phyloP scores from a whole-genome alignment of 35 echinoderm and acorn worm species.

The Lytechinus pictus region DNA sequence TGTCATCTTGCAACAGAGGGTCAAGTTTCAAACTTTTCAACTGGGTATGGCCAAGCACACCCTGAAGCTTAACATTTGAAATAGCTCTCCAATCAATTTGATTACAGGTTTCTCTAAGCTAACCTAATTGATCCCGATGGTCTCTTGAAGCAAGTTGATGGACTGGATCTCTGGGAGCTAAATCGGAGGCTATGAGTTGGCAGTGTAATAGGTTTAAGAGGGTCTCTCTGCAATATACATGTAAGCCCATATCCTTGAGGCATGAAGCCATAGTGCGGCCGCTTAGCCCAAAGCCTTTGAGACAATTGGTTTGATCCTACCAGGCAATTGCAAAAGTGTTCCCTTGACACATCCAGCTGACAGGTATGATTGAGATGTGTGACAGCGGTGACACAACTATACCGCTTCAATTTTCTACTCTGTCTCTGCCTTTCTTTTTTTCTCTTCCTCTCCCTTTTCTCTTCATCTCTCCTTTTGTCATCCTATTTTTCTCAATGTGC shows the following conservation, averaged over 20 bases:
- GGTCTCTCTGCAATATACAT: background rate
- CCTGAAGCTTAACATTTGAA: conserved; percentile 4
- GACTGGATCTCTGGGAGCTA: background rate
- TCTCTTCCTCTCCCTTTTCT: background rate
- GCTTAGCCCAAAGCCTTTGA: conserved; percentile 38
- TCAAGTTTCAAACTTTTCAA: conserved; percentile 10
- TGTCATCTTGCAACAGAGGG: background rate
- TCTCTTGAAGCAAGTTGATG: background rate
- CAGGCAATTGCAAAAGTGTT: conserved; percentile 44
- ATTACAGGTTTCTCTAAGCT: conserved; percentile 25
- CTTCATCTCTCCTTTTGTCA: background rate
- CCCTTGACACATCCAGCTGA: conserved; percentile 9
- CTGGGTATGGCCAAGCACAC: background rate
- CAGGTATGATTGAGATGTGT: conserved; percentile 39
- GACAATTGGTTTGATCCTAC: conserved; percentile 44
- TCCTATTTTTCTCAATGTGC: background rate
- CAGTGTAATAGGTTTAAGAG: conserved; percentile 16
- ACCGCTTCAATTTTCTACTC: background rate
- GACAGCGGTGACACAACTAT: conserved; percentile 27
- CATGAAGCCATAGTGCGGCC: background rate
- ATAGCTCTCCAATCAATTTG: conserved; percentile 39
- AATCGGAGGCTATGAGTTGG: background rate
- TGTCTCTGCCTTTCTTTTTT: background rate
- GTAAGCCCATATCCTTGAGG: conserved; percentile 38
- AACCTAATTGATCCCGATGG: background rate